These are phyloP conservation scores for Aplochiton taeniatus DNA, from an alignment of 2,797 vertebrate species.

Conservation along the genomic window DNA sequence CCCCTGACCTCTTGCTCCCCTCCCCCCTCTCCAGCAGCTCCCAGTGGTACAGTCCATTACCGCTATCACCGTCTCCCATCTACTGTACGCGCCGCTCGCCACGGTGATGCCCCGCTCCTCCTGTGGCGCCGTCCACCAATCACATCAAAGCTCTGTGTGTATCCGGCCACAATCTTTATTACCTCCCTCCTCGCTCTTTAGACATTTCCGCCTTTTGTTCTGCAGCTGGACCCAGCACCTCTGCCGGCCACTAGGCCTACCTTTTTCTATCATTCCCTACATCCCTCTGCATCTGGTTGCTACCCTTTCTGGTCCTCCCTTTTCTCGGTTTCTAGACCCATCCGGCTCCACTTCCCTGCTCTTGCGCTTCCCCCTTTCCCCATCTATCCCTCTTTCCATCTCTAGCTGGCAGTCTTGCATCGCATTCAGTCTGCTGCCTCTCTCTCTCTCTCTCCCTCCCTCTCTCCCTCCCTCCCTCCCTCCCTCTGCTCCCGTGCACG, in stretches of 20 bases:
- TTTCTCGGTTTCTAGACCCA: too few relatives aligned
- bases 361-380: background rate
- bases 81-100: conserved; percentile 36
- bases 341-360: background rate
- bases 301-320: too few relatives aligned
- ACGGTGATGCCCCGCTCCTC: conserved; percentile 26
- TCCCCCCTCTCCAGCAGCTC: conserved; percentile 29
- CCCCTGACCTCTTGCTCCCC: conserved; percentile 50
- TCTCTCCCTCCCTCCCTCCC: conserved; percentile 28
- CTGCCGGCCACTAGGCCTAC: too few relatives aligned
- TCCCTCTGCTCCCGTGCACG: conserved; percentile 31
- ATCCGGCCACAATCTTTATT: too few relatives aligned
- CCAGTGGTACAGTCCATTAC: conserved; percentile 61
- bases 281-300: too few relatives aligned
- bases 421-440: conserved; percentile 61
- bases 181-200: too few relatives aligned
- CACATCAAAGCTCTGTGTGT: conserved; percentile 12
- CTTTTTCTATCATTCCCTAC: too few relatives aligned
- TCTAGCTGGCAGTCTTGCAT: conserved; percentile 78
- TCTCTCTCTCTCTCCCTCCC: conserved; percentile 30
- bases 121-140: conserved; percentile 54
- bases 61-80: conserved; percentile 61
- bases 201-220: too few relatives aligned
- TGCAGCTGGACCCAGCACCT: too few relatives aligned
- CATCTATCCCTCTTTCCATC: conserved; percentile 70